Percentiles rank a stretch among this genome's conserved stretches.
These are phyloP conservation scores for Chaetorhynchus papuensis DNA, from an alignment of 2,113 vertebrate genomes.

Conservation along the genomic window DNA sequence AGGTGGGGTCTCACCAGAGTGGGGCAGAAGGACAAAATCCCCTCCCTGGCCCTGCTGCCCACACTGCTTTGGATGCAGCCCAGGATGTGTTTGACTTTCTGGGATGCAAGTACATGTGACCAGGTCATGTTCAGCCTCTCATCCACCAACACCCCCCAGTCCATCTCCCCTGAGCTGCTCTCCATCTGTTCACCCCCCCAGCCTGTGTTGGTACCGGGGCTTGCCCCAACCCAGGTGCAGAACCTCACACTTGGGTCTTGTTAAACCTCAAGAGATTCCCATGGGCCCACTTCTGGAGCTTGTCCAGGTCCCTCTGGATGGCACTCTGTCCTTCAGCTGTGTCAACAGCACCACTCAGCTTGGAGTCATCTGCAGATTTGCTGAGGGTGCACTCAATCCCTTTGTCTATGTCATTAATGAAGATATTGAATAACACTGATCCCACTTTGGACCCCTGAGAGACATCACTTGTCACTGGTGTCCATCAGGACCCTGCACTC, in stretches of 20 bases:
- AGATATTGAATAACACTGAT: neutral
- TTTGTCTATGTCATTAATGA: neutral
- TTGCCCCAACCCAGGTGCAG: neutral
- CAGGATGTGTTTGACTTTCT: neutral
- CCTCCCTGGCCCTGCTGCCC: neutral
- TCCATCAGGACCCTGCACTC: rapidly evolving
- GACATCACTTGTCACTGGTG: neutral
- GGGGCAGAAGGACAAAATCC: neutral
- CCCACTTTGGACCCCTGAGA: neutral
- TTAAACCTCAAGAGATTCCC: neutral
- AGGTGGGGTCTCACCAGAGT: neutral
- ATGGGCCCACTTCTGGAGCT: neutral
- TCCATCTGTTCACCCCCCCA: neutral
- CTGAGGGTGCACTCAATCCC: neutral
- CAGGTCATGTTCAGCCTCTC: neutral
- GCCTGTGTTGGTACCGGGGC: neutral
- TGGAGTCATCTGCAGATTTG: neutral
- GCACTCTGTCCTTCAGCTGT: neutral
- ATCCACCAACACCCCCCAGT: neutral
- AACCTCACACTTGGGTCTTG: neutral
- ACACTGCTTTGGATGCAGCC: neutral
- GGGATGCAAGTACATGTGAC: neutral
- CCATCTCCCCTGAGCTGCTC: neutral
- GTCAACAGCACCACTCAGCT: neutral
- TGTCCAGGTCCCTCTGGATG: neutral